Evolutionary conservation across 2,113 vertebrate species (phyloP).

Genomic region (Phocoena sinus): DNA sequence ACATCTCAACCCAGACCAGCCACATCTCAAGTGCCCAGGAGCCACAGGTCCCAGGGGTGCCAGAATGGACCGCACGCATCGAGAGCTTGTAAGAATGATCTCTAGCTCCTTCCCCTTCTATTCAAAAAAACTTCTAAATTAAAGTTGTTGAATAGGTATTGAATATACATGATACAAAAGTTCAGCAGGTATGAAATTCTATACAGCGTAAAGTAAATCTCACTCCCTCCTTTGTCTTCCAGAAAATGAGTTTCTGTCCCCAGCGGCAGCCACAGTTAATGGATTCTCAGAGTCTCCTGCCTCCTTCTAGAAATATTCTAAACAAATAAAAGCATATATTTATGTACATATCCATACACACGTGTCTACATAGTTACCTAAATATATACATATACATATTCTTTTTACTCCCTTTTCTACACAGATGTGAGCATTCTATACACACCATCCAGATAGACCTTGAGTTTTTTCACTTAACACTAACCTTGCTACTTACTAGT

Average conservation of each 20-base stretch:
- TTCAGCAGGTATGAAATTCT: not conserved
- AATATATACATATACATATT: not conserved
- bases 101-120: not conserved
- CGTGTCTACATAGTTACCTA: accelerated
- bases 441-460: not conserved
- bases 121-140: not conserved
- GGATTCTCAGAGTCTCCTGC: not conserved
- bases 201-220: no score
- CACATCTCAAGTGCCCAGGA: accelerated
- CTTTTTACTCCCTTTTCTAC: not conserved
- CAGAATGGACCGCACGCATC: accelerated
- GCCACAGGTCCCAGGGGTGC: not conserved
- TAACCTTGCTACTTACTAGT: not conserved
- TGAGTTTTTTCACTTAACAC: not conserved
- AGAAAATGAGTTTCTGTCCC: not conserved
- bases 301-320: not conserved
- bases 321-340: not conserved
- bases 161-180: not conserved
- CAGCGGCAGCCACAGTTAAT: not conserved
- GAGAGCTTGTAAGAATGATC: not conserved
- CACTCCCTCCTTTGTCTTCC: no score
- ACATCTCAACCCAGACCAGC: not conserved
- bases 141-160: not conserved
- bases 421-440: not conserved
- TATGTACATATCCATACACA: accelerated